Conservation (phyloP, 1,140 invertebrate species). For the Drosophila tsacasi region DNA sequence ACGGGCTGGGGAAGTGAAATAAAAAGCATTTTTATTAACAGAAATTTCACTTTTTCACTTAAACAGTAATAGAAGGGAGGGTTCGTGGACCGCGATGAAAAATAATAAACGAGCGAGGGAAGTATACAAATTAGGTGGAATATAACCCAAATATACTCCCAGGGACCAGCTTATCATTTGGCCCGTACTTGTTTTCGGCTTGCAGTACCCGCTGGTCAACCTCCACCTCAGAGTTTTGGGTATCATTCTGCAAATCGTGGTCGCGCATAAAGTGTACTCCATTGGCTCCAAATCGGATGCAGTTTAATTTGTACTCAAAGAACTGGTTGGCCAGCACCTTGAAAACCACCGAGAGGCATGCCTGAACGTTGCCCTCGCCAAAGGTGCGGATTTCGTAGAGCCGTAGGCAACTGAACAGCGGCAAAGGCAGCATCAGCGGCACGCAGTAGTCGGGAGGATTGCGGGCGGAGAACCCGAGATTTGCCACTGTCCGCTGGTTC, state of each 20-base stretch:
- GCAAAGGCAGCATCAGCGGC: conserved; percentile 53
- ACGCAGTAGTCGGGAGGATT: conserved; percentile 65
- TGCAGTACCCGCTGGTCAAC: not conserved
- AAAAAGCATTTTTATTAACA: conserved; percentile 74
- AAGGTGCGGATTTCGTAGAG: conserved; percentile 49
- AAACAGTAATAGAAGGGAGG: conserved; percentile 48
- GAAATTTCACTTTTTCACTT: conserved; percentile 76
- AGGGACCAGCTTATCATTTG: conserved; percentile 35
- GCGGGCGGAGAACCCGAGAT: conserved; percentile 44
- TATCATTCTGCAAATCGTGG: conserved; percentile 4
- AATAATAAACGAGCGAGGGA: conserved; percentile 4
- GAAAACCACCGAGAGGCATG: conserved; percentile 62
- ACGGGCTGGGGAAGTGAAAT: conserved; percentile 33
- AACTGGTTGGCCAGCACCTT: conserved; percentile 55
- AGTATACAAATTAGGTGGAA: conserved; percentile 7
- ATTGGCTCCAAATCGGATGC: conserved; percentile 49
- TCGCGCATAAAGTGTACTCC: conserved; percentile 48
- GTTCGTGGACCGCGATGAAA: conserved; percentile 28
- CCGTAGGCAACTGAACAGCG: conserved; percentile 55
- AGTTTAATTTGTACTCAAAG: conserved; percentile 64
- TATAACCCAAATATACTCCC: conserved; percentile 12
- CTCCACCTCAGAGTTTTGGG: not conserved
- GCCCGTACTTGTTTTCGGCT: conserved; percentile 4
- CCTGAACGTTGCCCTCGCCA: conserved; percentile 42
- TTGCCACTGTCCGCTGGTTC: conserved; percentile 43